Evolutionary conservation across 2,888 invertebrate species (phyloP).

Genomic region (Anodontia alba): DNA sequence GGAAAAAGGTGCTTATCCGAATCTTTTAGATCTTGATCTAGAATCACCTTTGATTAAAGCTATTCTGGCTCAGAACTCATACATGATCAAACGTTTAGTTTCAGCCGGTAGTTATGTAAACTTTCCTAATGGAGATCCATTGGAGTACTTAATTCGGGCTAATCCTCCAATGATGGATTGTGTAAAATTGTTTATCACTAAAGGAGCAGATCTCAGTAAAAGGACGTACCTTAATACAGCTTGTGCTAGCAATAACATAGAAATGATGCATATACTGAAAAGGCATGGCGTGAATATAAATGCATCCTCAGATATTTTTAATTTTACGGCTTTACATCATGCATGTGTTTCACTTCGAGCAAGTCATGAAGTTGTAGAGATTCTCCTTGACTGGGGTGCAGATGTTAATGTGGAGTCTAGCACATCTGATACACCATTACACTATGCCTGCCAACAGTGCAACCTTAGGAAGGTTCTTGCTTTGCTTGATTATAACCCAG

Average conservation of each 20-base stretch:
- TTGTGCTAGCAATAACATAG: not conserved
- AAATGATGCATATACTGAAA: slow-evolving; percentile 2
- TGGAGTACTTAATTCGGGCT: not conserved
- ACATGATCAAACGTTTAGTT: not conserved
- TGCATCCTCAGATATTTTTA: not conserved
- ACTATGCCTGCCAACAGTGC: slow-evolving; percentile 6
- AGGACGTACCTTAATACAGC: not conserved
- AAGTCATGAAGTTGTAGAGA: not conserved
- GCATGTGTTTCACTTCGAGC: not conserved
- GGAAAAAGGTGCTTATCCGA: not conserved
- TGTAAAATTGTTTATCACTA: not conserved
- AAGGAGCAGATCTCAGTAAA: not conserved
- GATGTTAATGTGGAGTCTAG: not conserved
- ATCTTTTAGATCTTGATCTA: not conserved
- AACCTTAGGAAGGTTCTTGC: not conserved
- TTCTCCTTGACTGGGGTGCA: slow-evolving; percentile 4
- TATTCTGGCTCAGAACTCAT: not conserved
- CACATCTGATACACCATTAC: not conserved
- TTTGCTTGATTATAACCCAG: not conserved
- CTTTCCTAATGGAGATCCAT: not conserved
- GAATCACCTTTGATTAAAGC: not conserved
- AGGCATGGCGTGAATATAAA: not conserved
- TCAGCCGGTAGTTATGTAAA: not conserved
- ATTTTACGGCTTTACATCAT: not conserved
- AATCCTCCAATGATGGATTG: not conserved